Evolutionary conservation across 2,888 invertebrate genomes (phyloP), one percentile per base, ranked within the genome.

Genomic region (Eristalinus sepulchralis): DNA sequence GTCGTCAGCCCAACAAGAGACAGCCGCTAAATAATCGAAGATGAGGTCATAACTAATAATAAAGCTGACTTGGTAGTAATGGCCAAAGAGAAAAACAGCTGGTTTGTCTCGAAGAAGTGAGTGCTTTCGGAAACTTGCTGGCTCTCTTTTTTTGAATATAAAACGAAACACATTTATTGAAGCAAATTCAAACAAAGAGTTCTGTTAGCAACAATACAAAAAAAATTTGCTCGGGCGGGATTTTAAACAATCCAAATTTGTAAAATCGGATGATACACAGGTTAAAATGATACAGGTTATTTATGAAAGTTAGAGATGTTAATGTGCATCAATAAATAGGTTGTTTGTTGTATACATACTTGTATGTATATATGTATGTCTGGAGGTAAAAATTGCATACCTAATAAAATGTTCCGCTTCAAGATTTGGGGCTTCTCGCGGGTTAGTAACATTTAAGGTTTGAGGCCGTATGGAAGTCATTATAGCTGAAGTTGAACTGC

Each of bases 41-140:
- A 92, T 92, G 92, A 92, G 92, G 92, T 92, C 92, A 92, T 92
- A 91, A 92, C 92, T 92, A 92, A 92, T 92, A 92, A 92, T 92
- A 92, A 92, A 92, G 92, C 91, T 91, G 91, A 92, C 91, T 88
- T 89, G 89, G 89, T 88, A 85, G 77, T 68, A 55, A 72, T 82
- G 72, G 66, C 72, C 55, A 63, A 86, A 86, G 86, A 86, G 86
- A 86, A 83, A 83, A 86, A 83, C 86, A 86, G 55, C 22, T 34
- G 17, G 59, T 57, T 36, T 17, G 22, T 83, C 77, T 75, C 68
- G 67, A 79, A 59, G 71, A 64, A 71, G 39, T 66, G 79, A 71
- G 66, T 67, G 60, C 59, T 63, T 77, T 73, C 33, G 24, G 81
- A 70, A 17, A 31, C 57, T 20, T 27, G 55, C 24, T 39, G 67